Conservation (phyloP, 1,140 invertebrate species). For the Vanessa atalanta region DNA sequence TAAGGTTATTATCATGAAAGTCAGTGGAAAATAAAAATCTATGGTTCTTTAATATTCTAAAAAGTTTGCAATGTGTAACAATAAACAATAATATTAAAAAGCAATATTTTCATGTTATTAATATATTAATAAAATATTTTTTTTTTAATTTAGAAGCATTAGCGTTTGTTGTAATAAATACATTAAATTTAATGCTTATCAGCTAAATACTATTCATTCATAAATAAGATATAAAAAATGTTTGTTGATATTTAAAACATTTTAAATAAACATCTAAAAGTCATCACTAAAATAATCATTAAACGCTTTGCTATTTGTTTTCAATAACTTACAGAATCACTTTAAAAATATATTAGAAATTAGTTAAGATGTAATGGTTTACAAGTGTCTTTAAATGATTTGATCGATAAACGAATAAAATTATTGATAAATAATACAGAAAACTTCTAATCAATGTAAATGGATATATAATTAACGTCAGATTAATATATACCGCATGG, state of each 20-base stretch:
- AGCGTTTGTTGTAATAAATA: not conserved
- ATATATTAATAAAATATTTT: not conserved
- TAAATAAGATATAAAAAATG: too few relatives aligned
- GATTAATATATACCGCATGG: too few relatives aligned
- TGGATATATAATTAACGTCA: too few relatives aligned
- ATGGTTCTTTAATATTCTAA: not conserved
- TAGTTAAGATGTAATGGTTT: too few relatives aligned
- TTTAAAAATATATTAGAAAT: too few relatives aligned
- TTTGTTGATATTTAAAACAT: too few relatives aligned
- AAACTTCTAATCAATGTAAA: too few relatives aligned
- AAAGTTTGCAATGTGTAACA: not conserved
- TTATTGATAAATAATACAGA: too few relatives aligned
- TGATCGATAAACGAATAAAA: too few relatives aligned
- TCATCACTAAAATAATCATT: not conserved
- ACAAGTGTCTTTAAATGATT: too few relatives aligned
- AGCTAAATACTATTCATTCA: too few relatives aligned
- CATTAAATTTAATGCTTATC: not conserved
- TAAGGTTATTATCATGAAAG: not conserved
- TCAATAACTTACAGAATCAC: not conserved
- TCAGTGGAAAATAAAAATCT: not conserved
- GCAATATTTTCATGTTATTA: constrained; percentile 11
- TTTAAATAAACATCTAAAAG: not conserved
- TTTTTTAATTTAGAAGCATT: not conserved
- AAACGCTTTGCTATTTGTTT: not conserved
- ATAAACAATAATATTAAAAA: constrained; percentile 15